These are phyloP conservation scores for Chitala chitala DNA, from an alignment of 2,113 vertebrate species.

Conservation along the genomic window DNA sequence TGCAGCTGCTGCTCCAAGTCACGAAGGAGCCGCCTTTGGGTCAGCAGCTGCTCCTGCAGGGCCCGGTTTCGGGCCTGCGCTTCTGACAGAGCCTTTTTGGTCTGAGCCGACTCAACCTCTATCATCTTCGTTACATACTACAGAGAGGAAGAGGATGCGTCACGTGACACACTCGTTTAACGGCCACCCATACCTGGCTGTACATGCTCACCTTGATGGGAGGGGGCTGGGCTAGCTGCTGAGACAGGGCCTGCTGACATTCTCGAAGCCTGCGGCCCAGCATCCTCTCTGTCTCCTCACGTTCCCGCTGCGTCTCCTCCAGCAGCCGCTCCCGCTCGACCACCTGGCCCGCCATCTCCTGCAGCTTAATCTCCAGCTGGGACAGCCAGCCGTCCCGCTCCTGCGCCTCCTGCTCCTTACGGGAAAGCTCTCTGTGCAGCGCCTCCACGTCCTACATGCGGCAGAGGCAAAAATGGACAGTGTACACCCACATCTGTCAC, in stretches of 20 bases:
- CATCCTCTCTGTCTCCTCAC: constrained; percentile 66
- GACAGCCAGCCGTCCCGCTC: constrained; percentile 65
- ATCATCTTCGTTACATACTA: constrained; percentile 75
- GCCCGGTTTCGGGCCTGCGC: constrained; percentile 71
- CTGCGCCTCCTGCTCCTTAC: constrained; percentile 58
- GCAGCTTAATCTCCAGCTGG: constrained; percentile 67
- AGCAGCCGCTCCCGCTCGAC: constrained; percentile 67
- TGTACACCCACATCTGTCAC: too few species aligned
- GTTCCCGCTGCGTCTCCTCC: constrained; percentile 68
- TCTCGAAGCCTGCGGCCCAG: constrained; percentile 69
- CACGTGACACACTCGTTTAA: too few species aligned
- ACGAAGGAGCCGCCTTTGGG: constrained; percentile 76
- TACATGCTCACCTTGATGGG: constrained; percentile 80
- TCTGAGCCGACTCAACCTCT: constrained; percentile 76
- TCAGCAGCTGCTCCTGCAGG: constrained; percentile 82
- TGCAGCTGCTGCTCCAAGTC: constrained; percentile 88
- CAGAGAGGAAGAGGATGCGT: background rate
- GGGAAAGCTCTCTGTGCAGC: constrained; percentile 45
- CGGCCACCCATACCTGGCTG: too few species aligned
- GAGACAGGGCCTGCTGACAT: constrained; percentile 72
- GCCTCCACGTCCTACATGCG: constrained; percentile 42
- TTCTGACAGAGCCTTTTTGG: constrained; percentile 68
- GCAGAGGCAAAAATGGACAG: too few species aligned
- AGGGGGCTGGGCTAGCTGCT: constrained; percentile 63
- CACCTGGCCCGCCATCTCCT: constrained; percentile 57